phyloP scores from a whole-genome alignment of 2,888 invertebrate species.

The Blastobasis lacticolella region DNA sequence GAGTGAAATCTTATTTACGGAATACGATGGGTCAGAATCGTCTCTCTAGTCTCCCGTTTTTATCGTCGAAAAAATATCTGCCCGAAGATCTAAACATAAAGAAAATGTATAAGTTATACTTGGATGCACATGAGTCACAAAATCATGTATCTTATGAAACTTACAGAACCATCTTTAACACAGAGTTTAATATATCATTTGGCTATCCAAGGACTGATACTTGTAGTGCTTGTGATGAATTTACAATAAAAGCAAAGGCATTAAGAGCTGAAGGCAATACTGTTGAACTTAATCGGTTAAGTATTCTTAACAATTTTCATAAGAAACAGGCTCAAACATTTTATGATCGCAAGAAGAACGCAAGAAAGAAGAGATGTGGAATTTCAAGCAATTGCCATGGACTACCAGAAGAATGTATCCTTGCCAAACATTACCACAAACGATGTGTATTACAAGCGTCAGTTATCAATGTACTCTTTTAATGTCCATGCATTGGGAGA shows the following conservation, averaged over 20 bases:
- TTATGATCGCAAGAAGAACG: conserved; percentile 13
- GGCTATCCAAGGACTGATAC: conserved; percentile 14
- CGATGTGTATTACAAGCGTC: conserved; percentile 18
- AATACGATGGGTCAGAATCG: no score
- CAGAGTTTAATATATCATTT: conserved; percentile 12
- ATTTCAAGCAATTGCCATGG: conserved; percentile 12
- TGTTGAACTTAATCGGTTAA: conserved; percentile 8
- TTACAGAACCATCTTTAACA: conserved; percentile 11
- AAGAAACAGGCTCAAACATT: conserved; percentile 14
- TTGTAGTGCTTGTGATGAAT: conserved; percentile 14
- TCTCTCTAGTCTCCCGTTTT: no score
- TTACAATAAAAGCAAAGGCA: conserved; percentile 10
- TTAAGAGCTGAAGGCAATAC: conserved; percentile 8
- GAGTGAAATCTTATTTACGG: no score
- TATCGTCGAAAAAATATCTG: conserved; percentile 14
- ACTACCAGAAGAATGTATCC: conserved; percentile 17
- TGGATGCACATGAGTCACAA: conserved; percentile 6
- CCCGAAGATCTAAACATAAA: conserved; percentile 12
- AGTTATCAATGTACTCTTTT: conserved; percentile 12
- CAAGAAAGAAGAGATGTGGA: conserved; percentile 12
- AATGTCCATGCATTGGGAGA: conserved; percentile 18
- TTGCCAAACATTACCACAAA: conserved; percentile 24
- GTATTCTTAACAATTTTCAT: conserved; percentile 9
- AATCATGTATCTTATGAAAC: conserved; percentile 13
- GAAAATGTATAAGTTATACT: no score